Evolutionary conservation across 2,797 vertebrate species (phyloP).

Genomic region (Borostomias antarcticus): DNA sequence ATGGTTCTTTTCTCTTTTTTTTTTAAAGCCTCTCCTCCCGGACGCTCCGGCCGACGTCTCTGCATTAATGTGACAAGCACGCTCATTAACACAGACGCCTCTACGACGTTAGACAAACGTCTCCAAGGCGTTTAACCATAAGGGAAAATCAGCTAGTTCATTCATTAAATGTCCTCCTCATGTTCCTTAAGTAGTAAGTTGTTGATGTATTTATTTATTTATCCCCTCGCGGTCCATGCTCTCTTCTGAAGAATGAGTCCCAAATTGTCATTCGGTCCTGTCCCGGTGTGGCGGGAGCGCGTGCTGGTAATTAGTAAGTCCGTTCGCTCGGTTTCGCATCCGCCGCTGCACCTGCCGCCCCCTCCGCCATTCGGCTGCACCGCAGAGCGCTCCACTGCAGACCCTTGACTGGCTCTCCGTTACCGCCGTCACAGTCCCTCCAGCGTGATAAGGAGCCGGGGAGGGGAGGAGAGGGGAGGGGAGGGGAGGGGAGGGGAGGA

Average conservation of each 20-base stretch:
- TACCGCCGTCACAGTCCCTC: conserved; percentile 11
- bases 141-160: background rate
- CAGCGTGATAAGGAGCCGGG: background rate
- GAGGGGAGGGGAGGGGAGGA: background rate
- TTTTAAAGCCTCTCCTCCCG: too few relatives aligned
- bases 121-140: conserved; percentile 8
- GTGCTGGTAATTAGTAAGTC: conserved; percentile 1
- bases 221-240: background rate
- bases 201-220: background rate
- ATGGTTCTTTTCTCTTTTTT: too few relatives aligned
- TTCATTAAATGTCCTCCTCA: background rate
- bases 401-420: background rate
- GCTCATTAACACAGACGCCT: conserved; percentile 3
- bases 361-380: conserved; percentile 22
- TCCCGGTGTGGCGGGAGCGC: background rate
- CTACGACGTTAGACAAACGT: background rate
- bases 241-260: background rate
- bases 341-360: conserved; percentile 12
- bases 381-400: conserved; percentile 12
- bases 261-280: background rate
- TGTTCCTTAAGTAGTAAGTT: too few relatives aligned
- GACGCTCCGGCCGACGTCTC: background rate
- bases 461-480: background rate
- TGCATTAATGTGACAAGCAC: conserved; percentile 14
- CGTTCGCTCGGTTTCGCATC: conserved; percentile 2